These are phyloP conservation scores for Ceyx melanurus DNA, from an alignment of 2,113 vertebrate species.

Conservation along the genomic window DNA sequence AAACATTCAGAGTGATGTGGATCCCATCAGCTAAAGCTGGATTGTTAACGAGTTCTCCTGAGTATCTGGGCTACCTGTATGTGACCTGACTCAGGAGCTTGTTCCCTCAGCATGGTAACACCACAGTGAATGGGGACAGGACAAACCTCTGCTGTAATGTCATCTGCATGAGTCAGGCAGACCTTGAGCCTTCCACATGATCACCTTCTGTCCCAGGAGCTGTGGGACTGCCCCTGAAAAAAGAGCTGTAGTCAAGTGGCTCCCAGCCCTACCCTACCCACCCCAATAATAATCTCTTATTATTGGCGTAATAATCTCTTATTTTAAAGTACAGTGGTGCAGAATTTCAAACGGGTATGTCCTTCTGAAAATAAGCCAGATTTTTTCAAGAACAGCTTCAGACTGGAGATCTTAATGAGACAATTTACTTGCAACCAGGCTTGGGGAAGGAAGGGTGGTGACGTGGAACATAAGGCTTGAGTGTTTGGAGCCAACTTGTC, in stretches of 20 bases:
- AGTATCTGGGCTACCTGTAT: no score
- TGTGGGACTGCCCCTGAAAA: background rate
- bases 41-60: background rate
- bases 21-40: background rate
- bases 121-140: rapidly evolving
- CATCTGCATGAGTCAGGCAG: rapidly evolving
- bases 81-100: background rate
- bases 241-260: background rate
- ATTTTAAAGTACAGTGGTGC: background rate
- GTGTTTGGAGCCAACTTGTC: background rate
- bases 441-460: slow-evolving; percentile 51
- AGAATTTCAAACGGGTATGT: background rate
- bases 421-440: slow-evolving; percentile 47
- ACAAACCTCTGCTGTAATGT: background rate
- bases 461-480: background rate
- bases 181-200: rapidly evolving
- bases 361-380: slow-evolving; percentile 16
- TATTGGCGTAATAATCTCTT: background rate
- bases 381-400: background rate
- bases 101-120: background rate
- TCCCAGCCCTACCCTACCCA: background rate
- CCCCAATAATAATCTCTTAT: no score
- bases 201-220: background rate
- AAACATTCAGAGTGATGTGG: background rate
- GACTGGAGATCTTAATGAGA: slow-evolving; percentile 33